These are phyloP conservation scores for Sceloporus tristichus DNA, from an alignment of 2,113 vertebrate genomes.

Conservation along the genomic window DNA sequence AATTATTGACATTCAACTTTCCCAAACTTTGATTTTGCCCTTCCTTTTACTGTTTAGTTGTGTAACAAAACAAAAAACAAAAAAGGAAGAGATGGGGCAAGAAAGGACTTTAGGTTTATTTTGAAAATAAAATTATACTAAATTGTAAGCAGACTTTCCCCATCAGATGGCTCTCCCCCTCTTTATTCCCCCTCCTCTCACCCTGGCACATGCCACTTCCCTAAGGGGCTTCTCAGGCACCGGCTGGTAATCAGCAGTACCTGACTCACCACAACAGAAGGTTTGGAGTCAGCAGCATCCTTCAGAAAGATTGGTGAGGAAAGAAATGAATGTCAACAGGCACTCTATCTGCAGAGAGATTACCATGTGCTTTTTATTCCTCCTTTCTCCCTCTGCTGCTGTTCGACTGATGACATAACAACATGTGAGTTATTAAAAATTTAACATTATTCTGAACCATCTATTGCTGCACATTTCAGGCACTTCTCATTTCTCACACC, in stretches of 20 bases:
- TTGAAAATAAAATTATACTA: conserved; percentile 18
- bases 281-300: conserved; percentile 53
- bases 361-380: conserved; percentile 49
- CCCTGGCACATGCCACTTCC: not conserved
- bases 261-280: conserved; percentile 41
- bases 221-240: conserved; percentile 5
- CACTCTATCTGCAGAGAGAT: conserved; percentile 17
- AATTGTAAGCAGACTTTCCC: conserved; percentile 28
- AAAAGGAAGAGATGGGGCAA: not conserved
- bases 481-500: conserved; percentile 58
- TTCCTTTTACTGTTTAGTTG: conserved; percentile 35
- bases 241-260: conserved; percentile 35
- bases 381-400: conserved; percentile 53
- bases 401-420: conserved; percentile 58
- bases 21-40: not conserved
- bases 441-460: conserved; percentile 56
- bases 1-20: too few relatives aligned
- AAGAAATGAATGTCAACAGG: conserved; percentile 39
- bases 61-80: not conserved
- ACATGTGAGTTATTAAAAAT: conserved; percentile 66
- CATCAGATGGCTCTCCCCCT: conserved; percentile 26
- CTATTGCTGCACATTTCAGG: conserved; percentile 37
- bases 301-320: conserved; percentile 43
- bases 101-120: conserved; percentile 1
- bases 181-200: not conserved